Evolutionary conservation across 2,888 invertebrate species (phyloP).

Genomic region (Ephialtes manifestator): DNA sequence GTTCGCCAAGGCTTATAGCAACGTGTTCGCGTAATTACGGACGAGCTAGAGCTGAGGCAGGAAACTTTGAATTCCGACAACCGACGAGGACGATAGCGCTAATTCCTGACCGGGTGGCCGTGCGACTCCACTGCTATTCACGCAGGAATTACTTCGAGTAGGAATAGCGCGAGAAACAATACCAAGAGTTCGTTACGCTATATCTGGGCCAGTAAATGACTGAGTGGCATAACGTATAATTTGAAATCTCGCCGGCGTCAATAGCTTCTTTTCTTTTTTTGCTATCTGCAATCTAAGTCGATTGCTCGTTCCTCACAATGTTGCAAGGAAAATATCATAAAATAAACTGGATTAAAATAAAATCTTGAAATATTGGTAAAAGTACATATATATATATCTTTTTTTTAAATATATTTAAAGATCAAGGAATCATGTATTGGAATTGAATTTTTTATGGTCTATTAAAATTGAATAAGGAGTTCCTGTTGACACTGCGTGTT

Average conservation of each 20-base stretch:
- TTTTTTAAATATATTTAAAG: too few relatives aligned
- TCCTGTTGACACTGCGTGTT: too few relatives aligned
- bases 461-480: too few relatives aligned
- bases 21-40: slow-evolving; percentile 60
- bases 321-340: not conserved
- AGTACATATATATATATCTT: too few relatives aligned
- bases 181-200: not conserved
- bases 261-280: not conserved
- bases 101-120: slow-evolving; percentile 24
- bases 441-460: too few relatives aligned
- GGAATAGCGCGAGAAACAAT: slow-evolving; percentile 11
- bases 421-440: too few relatives aligned
- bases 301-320: not conserved
- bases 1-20: slow-evolving; percentile 47
- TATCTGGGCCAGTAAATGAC: not conserved
- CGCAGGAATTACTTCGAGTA: slow-evolving; percentile 9
- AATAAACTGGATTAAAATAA: too few relatives aligned
- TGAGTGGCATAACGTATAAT: not conserved
- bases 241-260: not conserved
- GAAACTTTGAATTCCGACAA: slow-evolving; percentile 62
- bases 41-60: slow-evolving; percentile 43
- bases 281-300: not conserved
- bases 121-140: slow-evolving; percentile 35
- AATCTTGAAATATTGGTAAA: too few relatives aligned
- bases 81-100: slow-evolving; percentile 18